These are phyloP conservation scores for Grus americana DNA, from an alignment of 2,113 vertebrate genomes.

Conservation along the genomic window DNA sequence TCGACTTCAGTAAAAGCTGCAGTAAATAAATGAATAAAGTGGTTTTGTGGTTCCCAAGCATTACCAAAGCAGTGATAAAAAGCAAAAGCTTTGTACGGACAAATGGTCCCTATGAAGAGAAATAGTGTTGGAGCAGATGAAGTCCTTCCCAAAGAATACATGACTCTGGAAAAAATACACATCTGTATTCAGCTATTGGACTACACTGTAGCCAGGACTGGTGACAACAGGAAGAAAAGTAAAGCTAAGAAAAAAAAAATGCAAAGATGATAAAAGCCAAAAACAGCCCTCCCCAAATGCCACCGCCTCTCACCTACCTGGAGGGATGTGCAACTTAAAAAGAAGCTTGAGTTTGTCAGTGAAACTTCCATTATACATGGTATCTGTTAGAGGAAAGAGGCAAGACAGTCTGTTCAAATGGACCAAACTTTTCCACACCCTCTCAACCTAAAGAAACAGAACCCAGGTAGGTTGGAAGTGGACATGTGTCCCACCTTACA, in stretches of 20 bases:
- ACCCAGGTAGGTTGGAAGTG: background rate
- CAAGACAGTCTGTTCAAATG: background rate
- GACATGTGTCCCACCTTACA: background rate
- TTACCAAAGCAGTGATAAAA: background rate
- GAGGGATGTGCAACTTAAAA: constrained; percentile 95
- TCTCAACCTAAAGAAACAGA: background rate
- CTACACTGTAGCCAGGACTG: background rate
- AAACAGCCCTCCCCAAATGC: background rate
- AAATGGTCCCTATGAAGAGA: background rate
- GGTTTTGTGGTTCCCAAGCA: background rate
- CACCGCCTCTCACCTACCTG: constrained; percentile 78
- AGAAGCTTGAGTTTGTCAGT: constrained; percentile 95
- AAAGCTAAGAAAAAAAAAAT: background rate
- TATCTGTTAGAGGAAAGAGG: constrained; percentile 77
- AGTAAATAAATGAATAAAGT: constrained; percentile 31
- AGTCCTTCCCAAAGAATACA: background rate
- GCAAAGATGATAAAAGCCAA: background rate
- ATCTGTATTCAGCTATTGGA: background rate
- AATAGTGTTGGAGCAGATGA: background rate
- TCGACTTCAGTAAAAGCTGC: constrained; percentile 87
- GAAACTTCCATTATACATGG: constrained; percentile 90
- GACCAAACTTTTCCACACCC: background rate
- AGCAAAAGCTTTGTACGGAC: background rate
- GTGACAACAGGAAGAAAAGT: background rate
- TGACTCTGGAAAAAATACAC: background rate